These are phyloP conservation scores for Neodon shergylaensis DNA, from an alignment of 2,113 vertebrate genomes.

Conservation along the genomic window DNA sequence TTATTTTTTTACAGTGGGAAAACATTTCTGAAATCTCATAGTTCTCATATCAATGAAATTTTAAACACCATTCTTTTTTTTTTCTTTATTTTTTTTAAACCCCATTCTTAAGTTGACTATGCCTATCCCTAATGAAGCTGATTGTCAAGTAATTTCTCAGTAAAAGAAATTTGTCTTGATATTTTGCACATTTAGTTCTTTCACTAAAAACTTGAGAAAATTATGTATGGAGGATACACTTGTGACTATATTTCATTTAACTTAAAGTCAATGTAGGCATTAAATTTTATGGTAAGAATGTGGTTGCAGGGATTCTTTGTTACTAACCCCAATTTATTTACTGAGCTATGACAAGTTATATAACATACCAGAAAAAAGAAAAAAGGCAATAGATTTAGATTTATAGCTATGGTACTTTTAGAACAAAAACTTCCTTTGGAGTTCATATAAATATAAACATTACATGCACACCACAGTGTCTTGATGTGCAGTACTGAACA, in stretches of 20 bases:
- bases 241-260: conserved; percentile 15
- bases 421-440: not conserved
- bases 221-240: not conserved
- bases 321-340: not conserved
- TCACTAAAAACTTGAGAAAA: not conserved
- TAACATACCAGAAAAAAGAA: not conserved
- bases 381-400: conserved; percentile 1
- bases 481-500: not conserved
- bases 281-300: conserved; percentile 40
- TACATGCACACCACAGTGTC: fast-evolving
- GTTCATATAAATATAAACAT: not conserved
- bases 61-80: not conserved
- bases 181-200: not conserved
- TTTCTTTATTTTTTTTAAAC: not conserved
- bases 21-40: conserved; percentile 5
- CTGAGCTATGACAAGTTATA: conserved; percentile 1
- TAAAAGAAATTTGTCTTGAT: conserved; percentile 16
- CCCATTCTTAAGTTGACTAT: not conserved
- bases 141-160: not conserved
- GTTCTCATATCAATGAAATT: not conserved
- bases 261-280: not conserved
- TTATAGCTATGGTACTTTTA: not conserved
- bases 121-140: not conserved
- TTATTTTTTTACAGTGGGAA: not conserved
- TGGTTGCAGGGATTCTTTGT: not conserved